A percentile compares a stretch with the other conserved stretches of the same genome.
These are phyloP conservation scores for Saccopteryx leptura DNA, from an alignment of 2,113 vertebrate genomes.

Conservation along the genomic window DNA sequence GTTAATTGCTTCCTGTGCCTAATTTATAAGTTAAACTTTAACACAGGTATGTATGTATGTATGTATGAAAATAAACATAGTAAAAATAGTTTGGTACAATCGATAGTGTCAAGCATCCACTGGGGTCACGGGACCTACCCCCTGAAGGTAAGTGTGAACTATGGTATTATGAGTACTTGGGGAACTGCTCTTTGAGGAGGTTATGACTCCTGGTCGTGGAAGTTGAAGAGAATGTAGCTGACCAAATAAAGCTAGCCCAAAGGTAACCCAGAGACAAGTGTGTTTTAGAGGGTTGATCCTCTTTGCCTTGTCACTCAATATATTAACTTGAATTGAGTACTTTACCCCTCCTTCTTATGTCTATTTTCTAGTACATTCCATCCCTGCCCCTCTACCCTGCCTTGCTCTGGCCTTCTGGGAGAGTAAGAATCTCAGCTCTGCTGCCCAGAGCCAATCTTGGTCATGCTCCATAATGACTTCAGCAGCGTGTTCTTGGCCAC, in stretches of 20 bases:
- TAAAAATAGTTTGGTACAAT: too few relatives aligned
- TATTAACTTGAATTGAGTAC: not conserved
- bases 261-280: not conserved
- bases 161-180: not conserved
- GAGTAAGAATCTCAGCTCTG: not conserved
- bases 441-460: not conserved
- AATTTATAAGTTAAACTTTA: not conserved
- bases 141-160: too few relatives aligned
- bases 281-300: not conserved
- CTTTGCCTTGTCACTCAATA: not conserved
- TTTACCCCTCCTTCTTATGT: not conserved
- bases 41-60: too few relatives aligned
- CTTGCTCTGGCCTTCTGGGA: not conserved
- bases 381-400: not conserved
- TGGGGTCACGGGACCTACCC: not conserved
- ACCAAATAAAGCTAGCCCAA: not conserved
- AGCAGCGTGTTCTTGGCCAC: conserved; percentile 28
- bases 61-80: not conserved
- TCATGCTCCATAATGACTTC: not conserved
- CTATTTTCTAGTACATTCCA: not conserved
- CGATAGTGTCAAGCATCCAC: not conserved
- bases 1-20: not conserved
- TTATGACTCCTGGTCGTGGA: not conserved
- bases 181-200: not conserved
- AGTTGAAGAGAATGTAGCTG: not conserved